Percentiles rank a stretch among this genome's conserved stretches.
These are phyloP conservation scores for Protonemura montana DNA, from an alignment of 2,888 invertebrate species.

Conservation along the genomic window DNA sequence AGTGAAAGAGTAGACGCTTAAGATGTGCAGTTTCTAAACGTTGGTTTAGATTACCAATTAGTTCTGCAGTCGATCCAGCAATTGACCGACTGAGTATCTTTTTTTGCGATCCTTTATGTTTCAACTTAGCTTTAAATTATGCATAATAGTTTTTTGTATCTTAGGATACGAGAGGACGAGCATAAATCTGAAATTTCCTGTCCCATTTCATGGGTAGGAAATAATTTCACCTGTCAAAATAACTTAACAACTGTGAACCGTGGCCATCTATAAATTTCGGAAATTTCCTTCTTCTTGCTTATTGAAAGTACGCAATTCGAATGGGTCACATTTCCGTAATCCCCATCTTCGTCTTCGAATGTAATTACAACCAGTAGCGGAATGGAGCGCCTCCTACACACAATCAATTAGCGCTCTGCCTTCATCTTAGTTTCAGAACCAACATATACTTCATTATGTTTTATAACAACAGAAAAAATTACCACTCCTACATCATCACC, in stretches of 20 bases:
- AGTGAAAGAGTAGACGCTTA: too few relatives aligned
- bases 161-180: neutral
- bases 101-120: too few relatives aligned
- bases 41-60: too few relatives aligned
- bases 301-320: neutral
- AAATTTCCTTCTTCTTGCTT: neutral
- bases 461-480: neutral
- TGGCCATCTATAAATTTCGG: neutral
- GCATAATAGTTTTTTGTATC: too few relatives aligned
- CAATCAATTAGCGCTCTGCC: neutral
- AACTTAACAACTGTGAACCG: neutral
- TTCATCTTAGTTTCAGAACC: neutral
- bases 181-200: neutral
- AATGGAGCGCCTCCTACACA: neutral
- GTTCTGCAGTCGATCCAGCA: too few relatives aligned
- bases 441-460: neutral
- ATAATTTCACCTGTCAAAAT: neutral
- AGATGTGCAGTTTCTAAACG: too few relatives aligned
- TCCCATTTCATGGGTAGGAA: neutral
- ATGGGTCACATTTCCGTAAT: too few relatives aligned
- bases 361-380: neutral
- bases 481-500: neutral
- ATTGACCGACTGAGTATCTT: too few relatives aligned
- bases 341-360: neutral
- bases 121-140: too few relatives aligned